Evolutionary conservation across 2,888 invertebrate species (phyloP).

Genomic region (Arge pagana): DNA sequence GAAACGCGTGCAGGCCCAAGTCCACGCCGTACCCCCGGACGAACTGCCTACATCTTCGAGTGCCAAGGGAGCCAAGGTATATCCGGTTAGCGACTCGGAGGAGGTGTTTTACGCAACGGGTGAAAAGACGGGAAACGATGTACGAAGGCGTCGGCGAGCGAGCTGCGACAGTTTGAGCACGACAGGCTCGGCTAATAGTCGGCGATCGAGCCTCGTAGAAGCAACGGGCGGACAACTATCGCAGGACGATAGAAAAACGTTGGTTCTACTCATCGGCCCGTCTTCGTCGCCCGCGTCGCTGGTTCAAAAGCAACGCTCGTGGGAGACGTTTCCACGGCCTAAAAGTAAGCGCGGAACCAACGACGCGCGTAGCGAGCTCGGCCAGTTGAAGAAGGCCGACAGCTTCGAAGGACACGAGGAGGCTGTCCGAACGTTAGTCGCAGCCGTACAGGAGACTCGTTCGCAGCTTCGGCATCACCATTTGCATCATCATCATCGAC

Average conservation of each 20-base stretch:
- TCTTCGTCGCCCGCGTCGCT: constrained; percentile 44
- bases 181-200: constrained; percentile 60
- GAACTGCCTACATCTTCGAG: constrained; percentile 32
- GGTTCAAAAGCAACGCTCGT: constrained; percentile 66
- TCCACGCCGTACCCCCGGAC: constrained; percentile 57
- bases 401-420: constrained; percentile 74
- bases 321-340: constrained; percentile 67
- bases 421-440: constrained; percentile 69
- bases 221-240: constrained; percentile 40
- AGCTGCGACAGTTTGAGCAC: constrained; percentile 65
- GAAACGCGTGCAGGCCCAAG: constrained; percentile 61
- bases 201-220: constrained; percentile 63
- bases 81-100: constrained; percentile 64
- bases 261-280: constrained; percentile 61
- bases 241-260: constrained; percentile 58
- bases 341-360: constrained; percentile 48
- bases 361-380: constrained; percentile 38
- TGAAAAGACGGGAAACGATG: constrained; percentile 41
- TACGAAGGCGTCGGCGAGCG: constrained; percentile 51
- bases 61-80: constrained; percentile 56
- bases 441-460: constrained; percentile 69
- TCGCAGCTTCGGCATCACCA: constrained; percentile 58
- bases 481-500: constrained; percentile 45
- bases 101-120: constrained; percentile 60
- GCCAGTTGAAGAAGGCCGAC: constrained; percentile 65